A percentile compares a stretch with the other conserved stretches of the same genome.
phyloP scores from a whole-genome alignment of 2,797 vertebrate species.

The Siniperca scherzeri region DNA sequence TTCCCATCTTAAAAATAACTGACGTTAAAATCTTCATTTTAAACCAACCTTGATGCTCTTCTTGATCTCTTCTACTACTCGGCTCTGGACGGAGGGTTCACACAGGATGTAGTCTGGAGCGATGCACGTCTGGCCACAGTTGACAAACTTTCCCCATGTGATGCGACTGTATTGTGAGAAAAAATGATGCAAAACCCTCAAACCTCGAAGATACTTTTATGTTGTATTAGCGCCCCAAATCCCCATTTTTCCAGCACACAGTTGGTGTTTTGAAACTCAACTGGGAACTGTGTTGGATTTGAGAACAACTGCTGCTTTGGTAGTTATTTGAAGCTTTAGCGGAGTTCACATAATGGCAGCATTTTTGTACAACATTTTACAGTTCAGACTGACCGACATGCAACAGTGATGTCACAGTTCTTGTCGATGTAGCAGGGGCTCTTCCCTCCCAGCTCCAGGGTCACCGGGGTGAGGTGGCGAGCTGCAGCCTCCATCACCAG shows the following conservation, averaged over 20 bases:
- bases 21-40: not conserved
- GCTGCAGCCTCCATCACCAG: constrained; percentile 91
- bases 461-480: constrained; percentile 92
- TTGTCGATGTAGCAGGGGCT: constrained; percentile 94
- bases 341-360: not conserved
- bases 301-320: not conserved
- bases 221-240: not conserved
- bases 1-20: not conserved
- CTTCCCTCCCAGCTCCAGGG: constrained; percentile 95
- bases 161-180: constrained; percentile 87
- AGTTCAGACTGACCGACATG: constrained; percentile 62
- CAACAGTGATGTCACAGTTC: constrained; percentile 86
- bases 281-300: not conserved
- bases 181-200: not conserved
- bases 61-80: constrained; percentile 88
- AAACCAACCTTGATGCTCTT: constrained; percentile 84
- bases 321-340: not conserved
- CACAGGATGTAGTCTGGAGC: constrained; percentile 96
- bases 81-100: constrained; percentile 87
- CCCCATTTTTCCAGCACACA: not conserved
- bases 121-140: constrained; percentile 95
- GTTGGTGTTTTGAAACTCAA: not conserved
- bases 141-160: constrained; percentile 93
- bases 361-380: not conserved
- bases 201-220: not conserved